phyloP scores from a whole-genome alignment of 2,113 vertebrate species.

The Mandrillus leucophaeus region DNA sequence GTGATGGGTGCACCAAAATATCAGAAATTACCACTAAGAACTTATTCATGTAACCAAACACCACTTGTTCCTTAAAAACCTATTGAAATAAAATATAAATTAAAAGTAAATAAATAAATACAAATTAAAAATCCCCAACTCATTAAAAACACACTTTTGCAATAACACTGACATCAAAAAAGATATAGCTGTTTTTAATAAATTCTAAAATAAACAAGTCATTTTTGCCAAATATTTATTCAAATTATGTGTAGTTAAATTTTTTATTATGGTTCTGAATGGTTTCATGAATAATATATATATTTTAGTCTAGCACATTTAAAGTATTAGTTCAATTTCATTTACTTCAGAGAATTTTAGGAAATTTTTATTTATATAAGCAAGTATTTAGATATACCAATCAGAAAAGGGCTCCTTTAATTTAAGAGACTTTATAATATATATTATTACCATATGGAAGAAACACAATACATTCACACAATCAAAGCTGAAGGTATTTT shows the following conservation, averaged over 20 bases:
- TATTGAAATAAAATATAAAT: too few relatives aligned
- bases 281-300: background rate
- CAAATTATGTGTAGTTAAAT: background rate
- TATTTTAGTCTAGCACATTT: background rate
- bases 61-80: too few relatives aligned
- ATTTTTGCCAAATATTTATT: background rate
- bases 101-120: too few relatives aligned
- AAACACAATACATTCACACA: background rate
- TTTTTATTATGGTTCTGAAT: background rate
- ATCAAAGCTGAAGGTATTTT: background rate
- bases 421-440: slow-evolving; percentile 27
- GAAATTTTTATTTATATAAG: slow-evolving; percentile 15
- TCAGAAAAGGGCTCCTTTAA: background rate
- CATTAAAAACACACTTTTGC: background rate
- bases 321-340: background rate
- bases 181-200: background rate
- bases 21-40: too few relatives aligned
- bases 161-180: background rate
- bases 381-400: background rate
- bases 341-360: slow-evolving; percentile 5
- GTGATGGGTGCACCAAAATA: too few relatives aligned
- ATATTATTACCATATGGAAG: background rate
- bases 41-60: too few relatives aligned
- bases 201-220: background rate
- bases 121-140: too few relatives aligned